Evolutionary conservation across 2,888 invertebrate species (phyloP), one percentile per base, ranked within the genome.

Genomic region (Idaea dimidiata): DNA sequence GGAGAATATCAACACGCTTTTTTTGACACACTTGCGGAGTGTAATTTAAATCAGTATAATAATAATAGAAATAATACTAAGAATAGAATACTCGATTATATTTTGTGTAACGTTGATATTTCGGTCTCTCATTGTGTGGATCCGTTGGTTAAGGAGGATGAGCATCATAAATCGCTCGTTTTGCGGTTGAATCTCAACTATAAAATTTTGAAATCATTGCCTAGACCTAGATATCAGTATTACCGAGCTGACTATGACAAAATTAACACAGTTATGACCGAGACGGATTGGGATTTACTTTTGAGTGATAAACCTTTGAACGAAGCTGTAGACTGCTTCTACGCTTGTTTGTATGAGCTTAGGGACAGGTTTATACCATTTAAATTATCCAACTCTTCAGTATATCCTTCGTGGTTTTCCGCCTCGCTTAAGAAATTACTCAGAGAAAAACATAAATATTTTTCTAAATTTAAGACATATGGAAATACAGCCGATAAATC

Each of bases 61-160:
- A n/a, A 54, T 54, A 7, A 14, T 73, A 16, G 70, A 64, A 66
- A 33, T 70, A 66, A 31, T 70, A 0, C 18, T 71, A 0, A 72
- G 69, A 58, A 61, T 64, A 65, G 68, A 68, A 54, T 24, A n/a
- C 3, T 54, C 4, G 54, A 54, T 16, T 54, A 54, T 54, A 16
- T 54, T 7, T 54, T 54, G 14, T 54, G n/a, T 14, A 54, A 54
- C 14, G 14, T 14, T 16, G 14, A 54, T 54, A 14, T 54, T n/a
- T 54, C 54, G 16, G 54, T 54, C 16, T 54, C 16, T 5, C n/a
- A 54, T 5, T 54, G 54, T 54, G 14, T 5, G 4, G 54, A 54
- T 14, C 54, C 54, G 5, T 16, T 54, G 14, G 54, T 54, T 16
- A 14, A 14, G 5, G 54, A 14, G 14, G 54, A 54, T 14, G 14